A percentile compares a stretch with the other conserved stretches of the same genome.
Conservation (phyloP, 2,797 vertebrate species). For the Loris lydekkerianus region DNA sequence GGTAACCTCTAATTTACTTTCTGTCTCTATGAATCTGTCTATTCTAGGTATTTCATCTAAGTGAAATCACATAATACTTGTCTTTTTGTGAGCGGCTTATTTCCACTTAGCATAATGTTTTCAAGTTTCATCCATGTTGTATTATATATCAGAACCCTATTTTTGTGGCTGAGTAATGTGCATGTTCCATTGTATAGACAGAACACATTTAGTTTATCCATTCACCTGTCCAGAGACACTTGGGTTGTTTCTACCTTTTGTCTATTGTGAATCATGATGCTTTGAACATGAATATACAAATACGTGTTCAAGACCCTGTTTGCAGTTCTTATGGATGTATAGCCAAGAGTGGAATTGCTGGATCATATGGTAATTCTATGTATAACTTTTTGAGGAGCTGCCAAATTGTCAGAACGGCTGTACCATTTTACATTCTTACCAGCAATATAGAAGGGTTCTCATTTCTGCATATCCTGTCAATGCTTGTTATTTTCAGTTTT, state of each 20-base stretch:
- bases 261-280: not conserved
- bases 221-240: fast-evolving
- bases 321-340: not conserved
- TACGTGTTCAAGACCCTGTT: not conserved
- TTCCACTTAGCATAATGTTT: not conserved
- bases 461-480: fast-evolving
- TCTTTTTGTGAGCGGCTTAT: not conserved
- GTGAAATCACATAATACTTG: not conserved
- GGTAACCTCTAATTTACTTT: not conserved
- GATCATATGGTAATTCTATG: not conserved
- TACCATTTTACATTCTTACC: fast-evolving
- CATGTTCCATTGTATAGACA: not conserved
- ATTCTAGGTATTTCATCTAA: not conserved
- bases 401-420: not conserved
- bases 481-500: not conserved
- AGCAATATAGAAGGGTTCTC: fast-evolving
- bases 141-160: not conserved
- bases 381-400: not conserved
- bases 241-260: not conserved
- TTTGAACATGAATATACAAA: not conserved
- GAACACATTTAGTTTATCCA: not conserved
- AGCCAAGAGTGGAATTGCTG: not conserved
- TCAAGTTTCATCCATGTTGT: not conserved
- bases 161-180: not conserved
- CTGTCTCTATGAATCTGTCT: not conserved